A percentile compares a stretch with the other conserved stretches of the same genome.
These are phyloP conservation scores for Cephus pygmeus DNA, from an alignment of 2,888 invertebrate species.

Conservation along the genomic window DNA sequence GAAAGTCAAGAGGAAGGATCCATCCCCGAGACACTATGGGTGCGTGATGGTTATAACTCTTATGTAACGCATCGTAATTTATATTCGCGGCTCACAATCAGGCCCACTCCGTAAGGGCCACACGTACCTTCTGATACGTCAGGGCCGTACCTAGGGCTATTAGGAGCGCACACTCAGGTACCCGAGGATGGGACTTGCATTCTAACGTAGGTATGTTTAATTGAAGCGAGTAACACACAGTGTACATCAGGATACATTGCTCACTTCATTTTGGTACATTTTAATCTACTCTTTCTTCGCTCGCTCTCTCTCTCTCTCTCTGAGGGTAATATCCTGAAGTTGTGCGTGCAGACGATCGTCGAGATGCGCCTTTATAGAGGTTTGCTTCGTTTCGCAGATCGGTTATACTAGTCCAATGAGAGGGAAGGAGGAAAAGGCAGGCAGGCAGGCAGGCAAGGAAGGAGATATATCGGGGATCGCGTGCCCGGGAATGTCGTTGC, in stretches of 20 bases:
- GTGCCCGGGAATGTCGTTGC: conserved; percentile 57
- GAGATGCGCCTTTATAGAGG: conserved; percentile 7
- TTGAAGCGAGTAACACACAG: no score
- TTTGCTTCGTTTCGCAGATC: no score
- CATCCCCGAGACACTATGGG: neutral
- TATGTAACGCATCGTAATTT: conserved; percentile 52
- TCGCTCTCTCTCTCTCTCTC: neutral
- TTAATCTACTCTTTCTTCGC: neutral
- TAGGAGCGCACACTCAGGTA: no score
- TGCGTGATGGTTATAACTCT: conserved; percentile 29
- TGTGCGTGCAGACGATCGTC: conserved; percentile 24
- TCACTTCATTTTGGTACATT: no score
- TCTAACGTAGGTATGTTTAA: no score
- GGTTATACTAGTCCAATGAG: no score
- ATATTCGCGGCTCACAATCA: conserved; percentile 49
- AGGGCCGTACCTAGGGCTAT: conserved; percentile 1
- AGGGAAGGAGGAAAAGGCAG: no score
- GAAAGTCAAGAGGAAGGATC: neutral
- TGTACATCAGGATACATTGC: no score
- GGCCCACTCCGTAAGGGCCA: conserved; percentile 48
- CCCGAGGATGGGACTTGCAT: no score
- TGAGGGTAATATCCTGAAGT: conserved; percentile 10
- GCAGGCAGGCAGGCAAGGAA: neutral
- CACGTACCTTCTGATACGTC: conserved; percentile 42
- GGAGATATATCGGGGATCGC: conserved; percentile 16